Evolutionary conservation across 2,797 vertebrate genomes (phyloP).

Genomic region (Nannoperca australis): DNA sequence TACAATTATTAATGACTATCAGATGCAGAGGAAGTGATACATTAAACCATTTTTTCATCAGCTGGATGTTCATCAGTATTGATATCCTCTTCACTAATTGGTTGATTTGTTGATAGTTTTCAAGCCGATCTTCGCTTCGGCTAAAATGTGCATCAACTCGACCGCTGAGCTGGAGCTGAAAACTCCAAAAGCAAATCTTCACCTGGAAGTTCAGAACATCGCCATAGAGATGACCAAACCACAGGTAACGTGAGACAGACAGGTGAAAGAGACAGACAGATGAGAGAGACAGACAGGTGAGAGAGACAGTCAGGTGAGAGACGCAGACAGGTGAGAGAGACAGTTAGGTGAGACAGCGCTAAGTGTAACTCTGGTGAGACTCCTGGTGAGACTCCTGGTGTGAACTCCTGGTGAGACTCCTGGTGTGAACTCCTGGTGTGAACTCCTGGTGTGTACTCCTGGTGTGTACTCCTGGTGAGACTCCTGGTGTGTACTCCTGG

Average conservation of each 20-base stretch:
- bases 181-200: conserved; percentile 89
- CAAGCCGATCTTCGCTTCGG: conserved; percentile 93
- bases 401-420: no score
- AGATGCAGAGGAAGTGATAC: background rate
- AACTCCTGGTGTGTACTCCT: background rate
- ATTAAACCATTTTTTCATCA: background rate
- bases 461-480: no score
- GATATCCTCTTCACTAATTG: background rate
- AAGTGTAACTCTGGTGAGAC: no score
- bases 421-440: no score
- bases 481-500: no score
- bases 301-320: background rate
- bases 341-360: no score
- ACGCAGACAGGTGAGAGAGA: background rate
- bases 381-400: no score
- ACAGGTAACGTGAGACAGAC: conserved; percentile 83
- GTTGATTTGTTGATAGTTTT: conserved; percentile 86
- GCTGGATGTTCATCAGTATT: background rate
- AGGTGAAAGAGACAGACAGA: background rate
- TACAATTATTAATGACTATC: background rate
- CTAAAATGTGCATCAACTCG: conserved; percentile 94
- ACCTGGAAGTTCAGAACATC: conserved; percentile 95
- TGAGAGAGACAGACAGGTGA: background rate
- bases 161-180: conserved; percentile 90
- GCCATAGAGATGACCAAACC: conserved; percentile 92